Conservation (phyloP, 2,113 vertebrate species). For the Cyprinodon variegatus region DNA sequence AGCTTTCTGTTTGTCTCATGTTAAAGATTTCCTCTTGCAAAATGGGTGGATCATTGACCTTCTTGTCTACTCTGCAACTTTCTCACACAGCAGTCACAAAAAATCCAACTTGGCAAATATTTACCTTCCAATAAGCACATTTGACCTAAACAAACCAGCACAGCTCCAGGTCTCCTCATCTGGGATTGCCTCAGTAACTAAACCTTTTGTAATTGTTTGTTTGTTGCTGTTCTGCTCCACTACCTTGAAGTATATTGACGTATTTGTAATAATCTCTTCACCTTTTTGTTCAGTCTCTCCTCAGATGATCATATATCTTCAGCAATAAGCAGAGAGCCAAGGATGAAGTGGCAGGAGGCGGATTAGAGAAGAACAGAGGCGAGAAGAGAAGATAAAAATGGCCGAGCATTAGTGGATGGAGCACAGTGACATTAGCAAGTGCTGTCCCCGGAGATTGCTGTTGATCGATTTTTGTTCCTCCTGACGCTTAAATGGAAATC, state of each 20-base stretch:
- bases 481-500: neutral
- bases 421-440: slow-evolving; percentile 5
- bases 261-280: slow-evolving; percentile 27
- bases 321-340: slow-evolving; percentile 4
- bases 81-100: neutral
- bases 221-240: slow-evolving; percentile 5
- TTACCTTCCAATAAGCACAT: slow-evolving; percentile 42
- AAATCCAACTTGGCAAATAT: slow-evolving; percentile 37
- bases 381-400: neutral
- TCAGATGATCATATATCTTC: neutral
- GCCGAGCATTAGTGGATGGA: neutral
- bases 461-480: slow-evolving; percentile 5
- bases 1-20: neutral
- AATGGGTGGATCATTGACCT: neutral
- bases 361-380: neutral
- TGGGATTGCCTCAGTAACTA: slow-evolving; percentile 70
- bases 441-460: neutral
- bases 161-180: slow-evolving; percentile 29
- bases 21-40: neutral
- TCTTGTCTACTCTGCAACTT: neutral
- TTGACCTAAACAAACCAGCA: slow-evolving; percentile 25
- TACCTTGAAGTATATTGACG: slow-evolving; percentile 11
- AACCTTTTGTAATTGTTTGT: slow-evolving; percentile 39
- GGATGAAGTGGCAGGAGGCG: neutral
- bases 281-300: slow-evolving; percentile 10